Percentiles rank a stretch among this genome's conserved stretches.
Evolutionary conservation across 2,888 invertebrate genomes (phyloP).

Genomic region (Drosophila kokeensis): DNA sequence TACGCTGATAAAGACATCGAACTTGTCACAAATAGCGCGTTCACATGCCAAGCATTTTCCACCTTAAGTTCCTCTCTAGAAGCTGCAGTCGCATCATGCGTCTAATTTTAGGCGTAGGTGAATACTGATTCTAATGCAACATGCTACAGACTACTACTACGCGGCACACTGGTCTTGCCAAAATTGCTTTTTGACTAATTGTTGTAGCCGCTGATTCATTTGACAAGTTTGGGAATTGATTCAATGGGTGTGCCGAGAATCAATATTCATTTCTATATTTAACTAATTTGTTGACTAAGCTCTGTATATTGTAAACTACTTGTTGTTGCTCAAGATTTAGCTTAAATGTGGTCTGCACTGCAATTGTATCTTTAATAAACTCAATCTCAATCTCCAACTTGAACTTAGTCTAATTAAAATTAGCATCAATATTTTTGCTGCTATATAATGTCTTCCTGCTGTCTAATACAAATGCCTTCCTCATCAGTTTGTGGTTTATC

Average conservation of each 20-base stretch:
- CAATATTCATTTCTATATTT: neutral
- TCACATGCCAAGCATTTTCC: conserved; percentile 66
- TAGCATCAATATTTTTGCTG: neutral
- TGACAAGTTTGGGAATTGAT: conserved; percentile 23
- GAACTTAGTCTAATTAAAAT: neutral
- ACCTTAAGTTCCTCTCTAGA: conserved; percentile 22
- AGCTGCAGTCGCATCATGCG: conserved; percentile 68
- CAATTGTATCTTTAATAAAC: neutral
- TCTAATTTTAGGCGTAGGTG: conserved; percentile 73
- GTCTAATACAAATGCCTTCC: neutral
- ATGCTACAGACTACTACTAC: neutral
- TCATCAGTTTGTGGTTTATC: conserved; percentile 1
- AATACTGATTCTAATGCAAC: conserved; percentile 18
- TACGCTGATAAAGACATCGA: conserved; percentile 81
- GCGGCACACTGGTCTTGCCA: conserved; percentile 27
- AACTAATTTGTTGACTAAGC: neutral
- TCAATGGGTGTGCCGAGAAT: neutral
- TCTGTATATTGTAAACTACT: neutral
- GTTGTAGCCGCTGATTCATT: conserved; percentile 49
- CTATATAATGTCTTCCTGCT: neutral
- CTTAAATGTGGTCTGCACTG: neutral
- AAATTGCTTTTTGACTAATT: conserved; percentile 33
- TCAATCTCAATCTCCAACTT: neutral
- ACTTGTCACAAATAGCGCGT: conserved; percentile 80
- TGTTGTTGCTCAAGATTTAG: neutral